Evolutionary conservation across 2,888 invertebrate species (phyloP), one percentile per base, ranked within the genome.

Genomic region (Ceriagrion tenellum): DNA sequence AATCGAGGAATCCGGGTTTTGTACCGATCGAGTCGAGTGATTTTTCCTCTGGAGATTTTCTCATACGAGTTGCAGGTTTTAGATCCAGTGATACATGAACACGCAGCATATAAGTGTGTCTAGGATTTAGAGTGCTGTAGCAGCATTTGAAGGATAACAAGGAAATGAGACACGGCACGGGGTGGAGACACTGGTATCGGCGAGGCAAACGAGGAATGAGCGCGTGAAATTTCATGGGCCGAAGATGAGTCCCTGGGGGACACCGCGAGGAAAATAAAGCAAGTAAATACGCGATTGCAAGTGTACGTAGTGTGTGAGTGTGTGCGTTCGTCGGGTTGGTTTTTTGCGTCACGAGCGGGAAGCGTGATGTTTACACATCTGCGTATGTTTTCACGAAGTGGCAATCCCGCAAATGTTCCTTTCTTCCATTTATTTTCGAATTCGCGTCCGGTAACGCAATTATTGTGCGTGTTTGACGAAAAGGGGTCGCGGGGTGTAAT

Each of bases 351-450:
- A 69, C 35, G 30, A 35, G 81, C 35, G 81, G 35, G 35, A 18
- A 81, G 81, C 81, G 81, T 81, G 81, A 81, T 81, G 35, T 81
- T 81, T 81, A 35, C 35, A 35, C 30, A 81, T 35, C 81, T 81
- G 81, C 81, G 81, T 81, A 35, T 81, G 35, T 81, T 81, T 81
- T 81, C 81, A 35, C 81, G 81, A 35, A 35, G 81, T 81, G 81
- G 35, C 13, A 35, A 69, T 69, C 69, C 69, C 69, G 26, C 69
- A 16, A 59, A 35, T 26, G 81, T 35, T 81, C n/a, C 30, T 35
- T 35, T 35, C 35, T 26, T 16, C 0, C 35, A 16, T 26, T 26
- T 35, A 26, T 20, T n/a, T n/a, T 69, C 69, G 10, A 20, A 8
- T 20, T 23, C 69, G 69, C 23, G 69, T 69, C 12, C 35, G 81